Base-by-base conservation (phyloP, 2,888 invertebrate genomes). In the Conistra vaccinii region DNA sequence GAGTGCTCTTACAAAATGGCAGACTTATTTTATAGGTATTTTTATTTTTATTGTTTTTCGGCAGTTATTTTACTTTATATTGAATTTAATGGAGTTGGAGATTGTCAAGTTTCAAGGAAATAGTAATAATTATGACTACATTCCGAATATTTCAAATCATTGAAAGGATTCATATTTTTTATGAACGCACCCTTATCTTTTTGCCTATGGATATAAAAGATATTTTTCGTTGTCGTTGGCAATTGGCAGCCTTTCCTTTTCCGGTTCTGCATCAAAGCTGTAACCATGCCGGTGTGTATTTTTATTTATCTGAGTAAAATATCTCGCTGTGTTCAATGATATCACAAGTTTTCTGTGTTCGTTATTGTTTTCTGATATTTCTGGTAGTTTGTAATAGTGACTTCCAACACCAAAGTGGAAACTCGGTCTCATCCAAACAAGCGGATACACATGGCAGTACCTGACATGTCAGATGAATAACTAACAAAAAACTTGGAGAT, bases 221-320 rank as follows among this genome's bases (percentile, higher is more conserved):
- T 70, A 85, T 81, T 51, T 73, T 89, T 79, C 86, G 78, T 93
- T 92, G 87, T 93, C 91, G 91, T 89, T 95, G 94, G 81, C 84
- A 87, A 92, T 92, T 91, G 81, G 87, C 90, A 89, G 90, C 89
- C 90, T 95, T 94, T 96, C 96, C 96, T 96, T 96, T 96, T 96
- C 96, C 96, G 96, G 96, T 96, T 96, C 95, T 96, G 96, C 96
- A 94, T 93, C 93, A 91, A 94, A 96, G 96, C 96, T 95, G 96
- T 93, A 96, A 96, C 96, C 96, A 96, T 96, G 96, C 96, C 96
- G 96, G 96, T 96, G 95, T 95, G 96, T 96, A 96, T 93, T 93
- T 94, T 93, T 91, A 91, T 90, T 90, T 89, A 89, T 87, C 90
- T 87, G 88, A 89, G 87, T 87, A 91, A 90, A 91, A 88, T 90